Conservation (phyloP, 2,888 invertebrate species). For the Notodonta dromedarius region DNA sequence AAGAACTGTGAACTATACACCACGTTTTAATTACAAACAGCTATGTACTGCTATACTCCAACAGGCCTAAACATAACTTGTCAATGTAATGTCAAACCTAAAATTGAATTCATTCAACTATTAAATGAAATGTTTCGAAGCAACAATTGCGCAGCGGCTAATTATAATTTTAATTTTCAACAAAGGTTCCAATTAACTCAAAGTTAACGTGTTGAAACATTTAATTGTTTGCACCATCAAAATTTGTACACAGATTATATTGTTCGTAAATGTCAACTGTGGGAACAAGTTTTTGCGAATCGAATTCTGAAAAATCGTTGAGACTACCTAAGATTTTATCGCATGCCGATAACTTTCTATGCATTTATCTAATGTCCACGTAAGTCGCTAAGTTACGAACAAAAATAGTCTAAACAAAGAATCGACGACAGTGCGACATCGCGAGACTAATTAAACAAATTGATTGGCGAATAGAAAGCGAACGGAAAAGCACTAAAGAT, state of each 20-base stretch:
- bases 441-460: conserved; percentile 25
- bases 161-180: conserved; percentile 15
- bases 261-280: conserved; percentile 21
- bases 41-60: too few species aligned
- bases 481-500: background rate
- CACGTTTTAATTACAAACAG: too few species aligned
- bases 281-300: conserved; percentile 17
- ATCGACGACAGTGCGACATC: conserved; percentile 19
- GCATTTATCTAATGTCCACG: conserved; percentile 12
- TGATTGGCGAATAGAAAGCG: conserved; percentile 29
- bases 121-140: conserved; percentile 20
- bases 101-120: background rate
- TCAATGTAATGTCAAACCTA: background rate
- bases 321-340: conserved; percentile 15
- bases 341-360: conserved; percentile 30
- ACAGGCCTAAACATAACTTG: too few species aligned
- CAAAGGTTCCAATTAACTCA: conserved; percentile 13
- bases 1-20: too few species aligned
- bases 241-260: conserved; percentile 13
- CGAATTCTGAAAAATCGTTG: conserved; percentile 13
- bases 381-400: conserved; percentile 17
- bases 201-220: conserved; percentile 19
- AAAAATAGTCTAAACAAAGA: conserved; percentile 16
- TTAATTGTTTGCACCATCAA: conserved; percentile 8
- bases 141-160: conserved; percentile 10